These are phyloP conservation scores for Vicugna pacos DNA, from an alignment of 2,113 vertebrate genomes.

Conservation along the genomic window DNA sequence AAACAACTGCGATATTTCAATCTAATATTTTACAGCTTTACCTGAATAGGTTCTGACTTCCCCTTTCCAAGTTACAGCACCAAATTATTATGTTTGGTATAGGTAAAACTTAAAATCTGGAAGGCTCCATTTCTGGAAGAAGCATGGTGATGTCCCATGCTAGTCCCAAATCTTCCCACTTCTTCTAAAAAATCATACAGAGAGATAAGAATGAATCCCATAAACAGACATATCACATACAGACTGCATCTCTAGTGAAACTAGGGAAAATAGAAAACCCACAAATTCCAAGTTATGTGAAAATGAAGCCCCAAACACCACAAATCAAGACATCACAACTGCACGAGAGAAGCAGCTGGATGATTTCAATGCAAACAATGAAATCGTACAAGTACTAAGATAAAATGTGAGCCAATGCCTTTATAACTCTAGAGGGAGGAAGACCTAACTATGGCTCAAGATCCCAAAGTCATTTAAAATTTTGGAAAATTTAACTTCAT, in stretches of 20 bases:
- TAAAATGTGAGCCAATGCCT: background rate
- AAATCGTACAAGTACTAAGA: background rate
- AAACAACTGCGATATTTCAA: background rate
- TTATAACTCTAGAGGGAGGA: background rate
- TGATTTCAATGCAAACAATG: background rate
- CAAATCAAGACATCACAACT: background rate
- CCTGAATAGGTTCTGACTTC: background rate
- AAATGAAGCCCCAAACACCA: background rate
- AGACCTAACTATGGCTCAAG: background rate
- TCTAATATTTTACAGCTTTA: conserved; percentile 34
- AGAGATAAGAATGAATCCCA: background rate
- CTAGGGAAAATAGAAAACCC: background rate
- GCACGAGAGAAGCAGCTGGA: background rate
- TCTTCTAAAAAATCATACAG: conserved; percentile 16
- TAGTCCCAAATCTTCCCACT: background rate
- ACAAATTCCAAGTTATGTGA: background rate
- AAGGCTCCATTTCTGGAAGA: background rate
- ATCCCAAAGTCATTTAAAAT: background rate
- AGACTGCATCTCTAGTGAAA: background rate
- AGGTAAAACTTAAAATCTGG: background rate
- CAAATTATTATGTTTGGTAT: background rate
- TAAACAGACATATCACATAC: background rate
- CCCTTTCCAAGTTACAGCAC: conserved; percentile 10
- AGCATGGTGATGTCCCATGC: background rate
- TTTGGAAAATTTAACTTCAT: background rate